A percentile compares a stretch with the other conserved stretches of the same genome.
Evolutionary conservation across 1,140 invertebrate species (phyloP).

Genomic region (Penaeus vannamei): DNA sequence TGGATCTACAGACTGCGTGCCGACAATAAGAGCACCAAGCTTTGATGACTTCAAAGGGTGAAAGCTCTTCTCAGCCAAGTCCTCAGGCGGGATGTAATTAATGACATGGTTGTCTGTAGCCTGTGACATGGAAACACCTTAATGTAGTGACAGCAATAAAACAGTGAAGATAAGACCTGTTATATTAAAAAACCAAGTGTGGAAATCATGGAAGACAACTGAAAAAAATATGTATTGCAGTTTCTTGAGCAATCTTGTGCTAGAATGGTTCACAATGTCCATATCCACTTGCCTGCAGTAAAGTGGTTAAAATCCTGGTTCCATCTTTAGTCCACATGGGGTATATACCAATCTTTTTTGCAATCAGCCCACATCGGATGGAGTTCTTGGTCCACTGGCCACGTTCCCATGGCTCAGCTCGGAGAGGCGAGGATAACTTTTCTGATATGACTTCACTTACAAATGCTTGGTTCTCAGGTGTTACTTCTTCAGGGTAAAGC

Average conservation of each 20-base stretch:
- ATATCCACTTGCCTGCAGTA: conserved; percentile 82
- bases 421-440: conserved; percentile 72
- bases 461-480: conserved; percentile 86
- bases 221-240: not conserved
- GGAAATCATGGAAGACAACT: too few species aligned
- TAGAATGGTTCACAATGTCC: not conserved
- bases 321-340: conserved; percentile 94
- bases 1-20: conserved; percentile 91
- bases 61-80: conserved; percentile 74
- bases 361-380: conserved; percentile 87
- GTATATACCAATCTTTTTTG: conserved; percentile 92
- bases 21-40: conserved; percentile 85
- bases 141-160: not conserved
- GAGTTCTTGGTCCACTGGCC: conserved; percentile 74
- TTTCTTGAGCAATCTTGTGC: not conserved
- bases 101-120: conserved; percentile 97
- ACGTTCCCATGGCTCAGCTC: conserved; percentile 76
- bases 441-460: conserved; percentile 84
- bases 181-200: too few species aligned
- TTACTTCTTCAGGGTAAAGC: conserved; percentile 81
- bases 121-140: conserved; percentile 73
- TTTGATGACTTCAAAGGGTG: conserved; percentile 74
- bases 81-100: conserved; percentile 89
- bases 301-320: conserved; percentile 81
- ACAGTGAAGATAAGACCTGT: not conserved